Base-by-base conservation (phyloP, 2,888 invertebrate species). In the Drosophila formosana region DNA sequence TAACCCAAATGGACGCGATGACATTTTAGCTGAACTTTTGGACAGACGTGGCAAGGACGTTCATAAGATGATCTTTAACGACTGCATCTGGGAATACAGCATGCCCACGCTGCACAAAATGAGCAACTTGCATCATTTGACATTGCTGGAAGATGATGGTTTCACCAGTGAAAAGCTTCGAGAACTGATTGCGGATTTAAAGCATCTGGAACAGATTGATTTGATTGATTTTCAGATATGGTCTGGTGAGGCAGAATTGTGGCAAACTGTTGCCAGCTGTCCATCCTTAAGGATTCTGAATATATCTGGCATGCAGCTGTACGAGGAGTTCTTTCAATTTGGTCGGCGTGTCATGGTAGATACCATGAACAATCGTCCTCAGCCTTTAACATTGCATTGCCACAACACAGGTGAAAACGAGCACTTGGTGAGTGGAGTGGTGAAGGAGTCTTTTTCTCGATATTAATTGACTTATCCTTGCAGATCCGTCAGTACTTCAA, bases 401-500 rank as follows among this genome's bases (percentile, higher is more conserved):
- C 4, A 57, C 9, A 5, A 50, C 6, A 64, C 39, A 7, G 56
- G 41, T 4, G 0, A 5, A 1, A 4, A 25, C 2, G 28, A 41
- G 2, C 1, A 41, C 3, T 9, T 18, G 53, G 77, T 66, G 11
- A 67, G 47, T 39, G 39, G 11, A 7, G 13, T 41, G 13, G 3
- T 18, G 6, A 3, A 18, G 7, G 11, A 18, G 13, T 13, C 1
- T 18, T 41, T 5, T n/a, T 9, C n/a, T 30, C 5, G 5, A 2
- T 43, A 18, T 28, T 11, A 53, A 43, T 39, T 9, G 5, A 37
- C 3, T 28, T 13, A 1, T 28, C 4, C 4, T 30, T 34, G n/a
- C 60, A 75, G 72, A 63, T 75, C 28, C 45, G 26, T 2, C 11
- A 30, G 3, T 6, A 4, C 4, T 77, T 77, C 3, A n/a, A 34